Conservation (phyloP, 30 jellyfish, hydroid and myxozoan species). For the Turritopsis dohrnii region DNA sequence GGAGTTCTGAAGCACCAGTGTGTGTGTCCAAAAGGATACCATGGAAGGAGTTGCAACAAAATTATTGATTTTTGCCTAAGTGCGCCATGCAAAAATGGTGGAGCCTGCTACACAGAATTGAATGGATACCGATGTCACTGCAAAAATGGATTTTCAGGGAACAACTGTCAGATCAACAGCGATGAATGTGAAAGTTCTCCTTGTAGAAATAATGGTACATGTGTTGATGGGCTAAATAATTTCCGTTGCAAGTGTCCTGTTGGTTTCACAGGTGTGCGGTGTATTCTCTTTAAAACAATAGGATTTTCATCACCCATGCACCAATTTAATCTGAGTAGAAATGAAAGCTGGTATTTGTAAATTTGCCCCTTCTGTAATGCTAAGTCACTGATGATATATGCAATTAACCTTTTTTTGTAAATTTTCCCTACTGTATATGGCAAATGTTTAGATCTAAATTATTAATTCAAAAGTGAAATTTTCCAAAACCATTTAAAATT, state of each 20-base stretch:
- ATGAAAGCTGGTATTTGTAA: no score
- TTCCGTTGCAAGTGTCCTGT: constrained; percentile 62
- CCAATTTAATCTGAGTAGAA: background rate
- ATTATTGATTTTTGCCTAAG: constrained; percentile 58
- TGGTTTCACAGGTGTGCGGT: constrained; percentile 52
- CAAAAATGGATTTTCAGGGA: constrained; percentile 54
- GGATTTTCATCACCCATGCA: background rate
- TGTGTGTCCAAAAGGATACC: constrained; percentile 55
- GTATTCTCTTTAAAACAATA: background rate
- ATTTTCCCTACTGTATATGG: no score
- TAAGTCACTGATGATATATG: no score
- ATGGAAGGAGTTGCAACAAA: constrained; percentile 66
- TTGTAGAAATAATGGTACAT: constrained; percentile 67
- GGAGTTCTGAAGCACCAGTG: constrained; percentile 62
- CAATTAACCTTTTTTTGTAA: no score
- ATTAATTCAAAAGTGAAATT: no score
- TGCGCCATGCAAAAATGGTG: constrained; percentile 76
- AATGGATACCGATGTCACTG: constrained; percentile 65
- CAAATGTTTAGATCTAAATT: no score
- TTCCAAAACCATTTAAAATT: no score
- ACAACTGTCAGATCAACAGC: constrained; percentile 50
- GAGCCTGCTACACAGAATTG: constrained; percentile 40
- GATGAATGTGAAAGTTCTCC: constrained; percentile 71
- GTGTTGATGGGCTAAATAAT: constrained; percentile 34
- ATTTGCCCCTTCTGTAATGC: no score